Evolutionary conservation across 30 jellyfish, hydroid and myxozoan genomes (phyloP), one percentile per base, ranked within the genome.

Genomic region (Pelagia noctiluca): DNA sequence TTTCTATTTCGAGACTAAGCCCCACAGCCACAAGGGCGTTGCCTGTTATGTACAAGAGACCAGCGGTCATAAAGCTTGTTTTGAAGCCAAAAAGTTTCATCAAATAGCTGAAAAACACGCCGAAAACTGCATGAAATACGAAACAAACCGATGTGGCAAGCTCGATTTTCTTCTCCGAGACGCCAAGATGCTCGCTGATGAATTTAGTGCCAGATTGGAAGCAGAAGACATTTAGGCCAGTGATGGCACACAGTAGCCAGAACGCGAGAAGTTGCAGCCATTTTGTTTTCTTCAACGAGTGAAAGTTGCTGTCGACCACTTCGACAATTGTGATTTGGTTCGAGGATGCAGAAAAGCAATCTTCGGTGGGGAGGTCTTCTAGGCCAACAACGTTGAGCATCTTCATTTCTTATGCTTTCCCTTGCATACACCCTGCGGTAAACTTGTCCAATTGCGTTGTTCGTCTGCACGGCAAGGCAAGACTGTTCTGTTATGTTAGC

Each of bases 141-240:
- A 78, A 78, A 32, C 23, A 28, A 35, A 78, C 19, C 26, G 71
- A 3, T 62, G 54, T 38, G 24, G 63, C 34, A 26, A 63, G 28
- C n/a, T 60, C 67, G 24, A 60, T 53, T 35, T 80, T 71, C 2
- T 32, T 28, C n/a, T 28, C 26, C 37, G 71, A 22, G n/a, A 50
- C 37, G 26, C 80, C 79, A 0, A 78, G 1, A 35, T 63, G 30
- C 21, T 78, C n/a, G 1, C 80, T 75, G 0, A 50, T 13, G 8
- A 32, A 34, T 30, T 76, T 35, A 37, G 65, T 38, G 2, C 48
- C 18, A n/a, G 89, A 35, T 12, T 71, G 8, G 63, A 78, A 75
- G 12, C 42, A 23, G 74, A 37, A 78, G 52, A 78, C 42, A 78
- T 57, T 78, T 38, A 78, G 81, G 81, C 89, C 89, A 0, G 32